Base-by-base conservation (phyloP, 2,797 vertebrate genomes). In the Brachymystax lenok region DNA sequence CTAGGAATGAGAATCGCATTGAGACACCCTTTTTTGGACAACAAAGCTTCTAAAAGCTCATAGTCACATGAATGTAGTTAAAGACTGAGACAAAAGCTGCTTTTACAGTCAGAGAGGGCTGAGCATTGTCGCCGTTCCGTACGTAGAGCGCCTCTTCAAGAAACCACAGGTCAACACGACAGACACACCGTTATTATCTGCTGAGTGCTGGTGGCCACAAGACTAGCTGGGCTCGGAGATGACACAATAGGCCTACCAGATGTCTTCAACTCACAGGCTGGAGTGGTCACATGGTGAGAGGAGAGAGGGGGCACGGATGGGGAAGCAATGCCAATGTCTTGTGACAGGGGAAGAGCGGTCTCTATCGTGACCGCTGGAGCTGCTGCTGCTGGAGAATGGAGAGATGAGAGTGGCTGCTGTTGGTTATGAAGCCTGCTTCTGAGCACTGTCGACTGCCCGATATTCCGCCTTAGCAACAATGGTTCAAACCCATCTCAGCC, bases 101-200 rank as follows among this genome's bases (percentile, higher is more conserved):
- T 70, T 70, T 50, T 70, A 21, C 40, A 35, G 7, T 13, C 40
- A 40, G 69, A 24, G 35, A 21, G 35, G n/a, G 19, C 69, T 4
- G 1, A 19, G 7, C 28, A 10, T 40, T 69, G 67, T 40, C 33
- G 33, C 30, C 33, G n/a, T 69, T 69, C 19, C 33, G 6, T 8
- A 40, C 67, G 16, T 16, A n/a, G 67, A 69, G 67, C 40, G 67
- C 35, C 10, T 50, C 17, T 69, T 69, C 67, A 69, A 69, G 69
- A 70, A 1, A 17, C 66, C 66, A 33, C 28, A 19, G 6, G 33
- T 19, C 19, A 35, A 35, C 19, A n/a, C 51, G 69, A 27, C 69
- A 71, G 69, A 51, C 69, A 46, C 17, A 17, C n/a, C 5, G 69
- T 24, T 52, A 71, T 50, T 28, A 52, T 71, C 21, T 51, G 12